Evolutionary conservation across 1,140 invertebrate genomes (phyloP), one percentile per base, ranked within the genome.

Genomic region (Diachasmimorpha longicaudata): DNA sequence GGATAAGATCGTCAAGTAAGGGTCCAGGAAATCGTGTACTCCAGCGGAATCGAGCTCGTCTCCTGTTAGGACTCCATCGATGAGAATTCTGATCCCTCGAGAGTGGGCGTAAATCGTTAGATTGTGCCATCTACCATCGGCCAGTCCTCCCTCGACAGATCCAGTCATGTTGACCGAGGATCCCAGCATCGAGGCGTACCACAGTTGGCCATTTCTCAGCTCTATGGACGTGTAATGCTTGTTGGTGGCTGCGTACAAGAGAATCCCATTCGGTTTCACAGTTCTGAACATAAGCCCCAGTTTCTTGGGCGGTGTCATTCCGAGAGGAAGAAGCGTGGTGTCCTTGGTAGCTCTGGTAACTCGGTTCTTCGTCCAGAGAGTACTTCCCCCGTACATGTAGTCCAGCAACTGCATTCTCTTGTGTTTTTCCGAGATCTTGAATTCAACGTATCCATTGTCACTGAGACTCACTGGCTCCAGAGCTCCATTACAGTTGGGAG

Each of bases 11-110:
- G 95, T 95, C 9, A 98, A 87, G 83, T 97, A 97, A 1, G 96
- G 96, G 87, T 97, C 96, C 9, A 97, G 89, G 84, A 97, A 97
- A 83, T 98, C 96, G 83, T 98, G 96, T 0, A 96, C 94, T 11
- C 95, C 94, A 13, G 92, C 93, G 1, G 93, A 90, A 82, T 97
- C 95, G 3, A 97, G 88, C 82, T 96, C 95, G 80, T 97, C 96
- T 0, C 95, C 96, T 0, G 94, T 90, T 72, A 91, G 87, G n/a
- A 85, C 82, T 21, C 89, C 91, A 84, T 97, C 95, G 0, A 97
- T 86, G 16, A 94, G 84, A 3, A 97, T 78, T 74, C 92, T 90
- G 16, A 97, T 88, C 10, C 92, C 93, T 66, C 94, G 89, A n/a
- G 92, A 91, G 23, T 92, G 89, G 0, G 93, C 92, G 58, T 91